These are phyloP conservation scores for Sabellastarte sp. DNA, from an alignment of 2,888 invertebrate species.

Conservation along the genomic window DNA sequence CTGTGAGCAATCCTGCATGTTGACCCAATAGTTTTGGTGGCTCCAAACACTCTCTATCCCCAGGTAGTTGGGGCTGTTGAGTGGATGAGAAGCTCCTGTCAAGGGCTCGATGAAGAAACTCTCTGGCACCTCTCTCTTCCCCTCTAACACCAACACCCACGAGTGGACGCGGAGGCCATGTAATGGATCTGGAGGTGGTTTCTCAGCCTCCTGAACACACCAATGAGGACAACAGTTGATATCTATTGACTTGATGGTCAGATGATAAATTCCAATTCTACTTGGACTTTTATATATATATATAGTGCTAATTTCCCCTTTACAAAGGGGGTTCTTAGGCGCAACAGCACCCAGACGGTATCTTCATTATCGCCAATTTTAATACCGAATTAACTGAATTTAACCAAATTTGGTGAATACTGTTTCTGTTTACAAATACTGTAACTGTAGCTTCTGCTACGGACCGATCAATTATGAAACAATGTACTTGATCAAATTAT, in stretches of 20 bases:
- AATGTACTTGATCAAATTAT: too few species aligned
- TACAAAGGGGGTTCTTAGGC: too few species aligned
- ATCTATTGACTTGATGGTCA: conserved; percentile 3
- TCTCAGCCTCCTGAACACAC: conserved; percentile 46
- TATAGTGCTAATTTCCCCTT: too few species aligned
- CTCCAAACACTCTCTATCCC: conserved; percentile 85
- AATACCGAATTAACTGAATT: too few species aligned
- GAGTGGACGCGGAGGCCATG: conserved; percentile 68
- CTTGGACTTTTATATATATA: too few species aligned
- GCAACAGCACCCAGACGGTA: too few species aligned
- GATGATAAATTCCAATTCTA: too few species aligned
- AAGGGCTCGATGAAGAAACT: conserved; percentile 83
- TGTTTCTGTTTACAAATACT: too few species aligned
- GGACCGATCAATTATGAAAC: too few species aligned
- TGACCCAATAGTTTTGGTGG: conserved; percentile 70
- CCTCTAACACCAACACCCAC: conserved; percentile 77
- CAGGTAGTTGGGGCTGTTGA: conserved; percentile 67
- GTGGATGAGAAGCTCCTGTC: conserved; percentile 70
- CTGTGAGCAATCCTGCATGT: conserved; percentile 60
- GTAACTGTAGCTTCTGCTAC: too few species aligned
- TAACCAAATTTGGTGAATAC: too few species aligned
- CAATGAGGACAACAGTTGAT: background rate
- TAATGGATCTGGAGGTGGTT: conserved; percentile 56
- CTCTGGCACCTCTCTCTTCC: conserved; percentile 62
- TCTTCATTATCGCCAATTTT: too few species aligned